phyloP scores from a whole-genome alignment of 2,888 invertebrate genomes.

The Leptopilina syphax region DNA sequence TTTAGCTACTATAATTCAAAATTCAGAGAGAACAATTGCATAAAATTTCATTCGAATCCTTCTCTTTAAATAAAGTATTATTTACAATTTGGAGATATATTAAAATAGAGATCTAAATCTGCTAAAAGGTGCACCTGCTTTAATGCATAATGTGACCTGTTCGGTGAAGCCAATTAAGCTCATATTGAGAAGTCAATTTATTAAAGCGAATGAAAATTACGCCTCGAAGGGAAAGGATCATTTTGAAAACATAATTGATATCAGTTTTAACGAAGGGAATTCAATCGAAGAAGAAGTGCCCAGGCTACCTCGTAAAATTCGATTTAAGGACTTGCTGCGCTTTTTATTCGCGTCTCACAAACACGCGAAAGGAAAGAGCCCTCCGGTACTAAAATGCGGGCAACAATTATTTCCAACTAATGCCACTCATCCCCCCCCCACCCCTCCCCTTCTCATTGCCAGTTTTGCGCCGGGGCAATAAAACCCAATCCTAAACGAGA shows the following conservation, averaged over 20 bases:
- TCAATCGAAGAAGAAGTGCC: slow-evolving; percentile 31
- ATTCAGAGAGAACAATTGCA: too few relatives aligned
- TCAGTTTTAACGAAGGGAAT: slow-evolving; percentile 37
- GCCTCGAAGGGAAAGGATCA: slow-evolving; percentile 15
- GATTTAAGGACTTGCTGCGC: neutral
- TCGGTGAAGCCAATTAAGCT: slow-evolving; percentile 17
- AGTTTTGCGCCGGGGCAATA: neutral
- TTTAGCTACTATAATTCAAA: too few relatives aligned
- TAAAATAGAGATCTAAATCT: neutral
- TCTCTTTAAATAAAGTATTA: too few relatives aligned
- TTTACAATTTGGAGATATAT: too few relatives aligned
- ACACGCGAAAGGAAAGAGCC: neutral
- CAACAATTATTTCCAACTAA: slow-evolving; percentile 39
- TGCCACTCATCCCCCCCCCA: slow-evolving; percentile 4
- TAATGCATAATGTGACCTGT: slow-evolving; percentile 2
- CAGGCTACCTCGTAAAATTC: slow-evolving; percentile 28
- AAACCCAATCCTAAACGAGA: slow-evolving; percentile 29
- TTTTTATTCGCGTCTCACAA: slow-evolving; percentile 6
- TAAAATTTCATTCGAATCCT: too few relatives aligned
- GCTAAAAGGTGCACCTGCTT: slow-evolving; percentile 5
- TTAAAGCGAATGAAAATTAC: slow-evolving; percentile 9
- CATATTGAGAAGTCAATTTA: slow-evolving; percentile 28
- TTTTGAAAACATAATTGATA: slow-evolving; percentile 28
- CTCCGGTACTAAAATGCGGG: slow-evolving; percentile 16
- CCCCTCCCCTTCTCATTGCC: neutral